phyloP scores from a whole-genome alignment of 2,113 vertebrate genomes.

The Benitochromis conjunctus region DNA sequence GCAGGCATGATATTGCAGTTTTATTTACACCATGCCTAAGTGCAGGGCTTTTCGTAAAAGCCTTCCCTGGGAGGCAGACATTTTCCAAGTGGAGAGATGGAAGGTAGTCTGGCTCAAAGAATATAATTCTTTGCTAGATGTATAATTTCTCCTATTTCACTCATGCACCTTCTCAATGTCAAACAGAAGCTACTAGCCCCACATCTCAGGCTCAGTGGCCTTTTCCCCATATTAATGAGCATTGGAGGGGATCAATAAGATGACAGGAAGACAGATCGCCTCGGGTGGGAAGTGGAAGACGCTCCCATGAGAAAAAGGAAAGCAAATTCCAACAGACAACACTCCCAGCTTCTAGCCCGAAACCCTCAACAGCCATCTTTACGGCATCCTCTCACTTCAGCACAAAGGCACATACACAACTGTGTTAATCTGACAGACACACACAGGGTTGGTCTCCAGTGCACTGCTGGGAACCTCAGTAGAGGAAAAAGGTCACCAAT shows the following conservation, averaged over 20 bases:
- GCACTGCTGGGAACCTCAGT: not conserved
- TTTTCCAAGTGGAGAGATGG: constrained; percentile 4
- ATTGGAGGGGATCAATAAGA: constrained; percentile 62
- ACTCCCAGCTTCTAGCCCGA: constrained; percentile 9
- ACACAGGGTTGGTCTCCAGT: not conserved
- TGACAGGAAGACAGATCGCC: constrained; percentile 71
- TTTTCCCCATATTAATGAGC: constrained; percentile 69
- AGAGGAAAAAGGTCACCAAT: constrained; percentile 5
- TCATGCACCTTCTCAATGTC: constrained; percentile 53
- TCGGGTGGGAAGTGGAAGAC: constrained; percentile 14
- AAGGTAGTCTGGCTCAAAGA: not conserved
- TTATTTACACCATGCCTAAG: constrained; percentile 22
- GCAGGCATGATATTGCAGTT: constrained; percentile 10
- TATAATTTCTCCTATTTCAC: constrained; percentile 37
- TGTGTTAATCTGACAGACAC: not conserved
- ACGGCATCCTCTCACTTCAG: not conserved
- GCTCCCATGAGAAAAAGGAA: constrained; percentile 31
- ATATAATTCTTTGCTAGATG: constrained; percentile 8
- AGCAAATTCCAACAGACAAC: constrained; percentile 50
- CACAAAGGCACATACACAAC: not conserved
- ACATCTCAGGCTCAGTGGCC: constrained; percentile 12
- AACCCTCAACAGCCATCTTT: not conserved
- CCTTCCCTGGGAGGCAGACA: not conserved
- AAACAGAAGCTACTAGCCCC: constrained; percentile 29
- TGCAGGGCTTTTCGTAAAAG: constrained; percentile 1